phyloP scores from a whole-genome alignment of 2,888 invertebrate species.

The Eristalinus sepulchralis region DNA sequence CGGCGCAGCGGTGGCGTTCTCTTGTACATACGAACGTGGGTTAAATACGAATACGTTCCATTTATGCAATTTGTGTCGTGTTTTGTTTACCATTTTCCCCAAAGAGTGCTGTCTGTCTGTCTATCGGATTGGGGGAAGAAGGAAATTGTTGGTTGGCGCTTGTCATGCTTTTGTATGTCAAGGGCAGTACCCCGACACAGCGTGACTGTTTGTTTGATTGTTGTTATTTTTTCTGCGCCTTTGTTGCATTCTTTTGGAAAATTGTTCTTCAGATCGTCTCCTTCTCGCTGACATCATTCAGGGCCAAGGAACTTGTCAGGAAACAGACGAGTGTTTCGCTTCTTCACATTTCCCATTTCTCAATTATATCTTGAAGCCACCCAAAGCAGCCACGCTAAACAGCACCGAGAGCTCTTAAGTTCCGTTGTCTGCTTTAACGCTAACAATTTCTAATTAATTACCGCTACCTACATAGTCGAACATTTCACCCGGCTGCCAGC shows the following conservation, averaged over 20 bases:
- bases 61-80: constrained; percentile 59
- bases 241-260: background rate
- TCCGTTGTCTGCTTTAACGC: background rate
- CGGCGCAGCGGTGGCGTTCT: background rate
- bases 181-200: constrained; percentile 26
- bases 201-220: constrained; percentile 10
- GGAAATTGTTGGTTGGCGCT: background rate
- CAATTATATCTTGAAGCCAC: no score
- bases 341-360: no score
- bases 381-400: no score
- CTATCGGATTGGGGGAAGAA: constrained; percentile 28
- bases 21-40: background rate
- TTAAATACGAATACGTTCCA: constrained; percentile 19
- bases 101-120: background rate
- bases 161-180: constrained; percentile 31
- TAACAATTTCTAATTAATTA: background rate
- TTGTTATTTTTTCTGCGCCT: background rate
- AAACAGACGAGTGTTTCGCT: no score
- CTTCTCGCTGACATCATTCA: no score
- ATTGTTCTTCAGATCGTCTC: background rate
- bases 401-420: background rate
- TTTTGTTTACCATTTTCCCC: constrained; percentile 30
- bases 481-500: background rate
- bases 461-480: background rate
- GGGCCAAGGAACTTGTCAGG: no score